These are phyloP conservation scores for Chamaetylas fuelleborni DNA, from an alignment of 2,113 vertebrate genomes.

Conservation along the genomic window DNA sequence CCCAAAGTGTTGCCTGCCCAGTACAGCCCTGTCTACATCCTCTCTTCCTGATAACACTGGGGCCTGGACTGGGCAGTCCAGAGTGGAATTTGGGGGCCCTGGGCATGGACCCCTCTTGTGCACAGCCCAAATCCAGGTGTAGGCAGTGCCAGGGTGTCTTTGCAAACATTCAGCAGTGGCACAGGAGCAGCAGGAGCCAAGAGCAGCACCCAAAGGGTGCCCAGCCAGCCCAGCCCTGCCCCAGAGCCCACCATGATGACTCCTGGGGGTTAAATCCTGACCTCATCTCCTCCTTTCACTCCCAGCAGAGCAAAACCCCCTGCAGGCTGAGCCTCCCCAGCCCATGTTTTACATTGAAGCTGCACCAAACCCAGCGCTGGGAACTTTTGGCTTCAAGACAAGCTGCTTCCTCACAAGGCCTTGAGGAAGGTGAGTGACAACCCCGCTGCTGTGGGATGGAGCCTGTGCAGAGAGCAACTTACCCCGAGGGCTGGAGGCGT, in stretches of 20 bases:
- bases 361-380: neutral
- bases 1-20: neutral
- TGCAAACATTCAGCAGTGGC: neutral
- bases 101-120: rapidly evolving
- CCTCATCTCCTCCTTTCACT: neutral
- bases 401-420: neutral
- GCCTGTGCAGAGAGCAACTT: neutral
- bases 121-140: neutral
- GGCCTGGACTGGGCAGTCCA: neutral
- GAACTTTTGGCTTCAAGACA: neutral
- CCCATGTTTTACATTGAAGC: neutral
- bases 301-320: neutral
- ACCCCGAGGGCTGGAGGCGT: neutral
- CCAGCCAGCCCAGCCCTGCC: neutral
- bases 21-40: neutral
- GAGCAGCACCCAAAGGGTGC: neutral
- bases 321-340: neutral
- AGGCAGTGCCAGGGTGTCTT: neutral
- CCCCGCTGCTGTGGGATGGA: rapidly evolving
- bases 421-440: neutral
- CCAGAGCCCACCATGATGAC: neutral
- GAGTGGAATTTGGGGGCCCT: neutral
- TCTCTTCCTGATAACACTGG: rapidly evolving
- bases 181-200: neutral
- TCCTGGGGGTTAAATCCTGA: neutral